Evolutionary conservation across 2,888 invertebrate genomes (phyloP).

Genomic region (Octonoba sinensis): DNA sequence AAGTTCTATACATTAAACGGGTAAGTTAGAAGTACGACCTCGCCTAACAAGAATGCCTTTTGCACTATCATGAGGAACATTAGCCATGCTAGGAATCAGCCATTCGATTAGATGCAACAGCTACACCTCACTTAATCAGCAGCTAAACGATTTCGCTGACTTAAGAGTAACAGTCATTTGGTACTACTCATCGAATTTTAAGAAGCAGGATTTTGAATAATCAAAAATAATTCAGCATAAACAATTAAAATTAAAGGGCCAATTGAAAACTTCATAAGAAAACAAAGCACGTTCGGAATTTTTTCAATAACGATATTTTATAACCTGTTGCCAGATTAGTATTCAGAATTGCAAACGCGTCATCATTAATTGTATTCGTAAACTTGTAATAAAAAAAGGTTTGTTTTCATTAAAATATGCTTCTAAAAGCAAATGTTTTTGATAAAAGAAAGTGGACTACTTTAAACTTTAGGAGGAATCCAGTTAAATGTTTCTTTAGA

Average conservation of each 20-base stretch:
- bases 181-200: conserved; percentile 3
- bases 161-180: background rate
- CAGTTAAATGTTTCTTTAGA: too few relatives aligned
- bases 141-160: background rate
- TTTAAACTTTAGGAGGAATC: too few relatives aligned
- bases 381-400: too few relatives aligned
- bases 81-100: conserved; percentile 57
- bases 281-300: conserved; percentile 60
- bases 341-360: too few relatives aligned
- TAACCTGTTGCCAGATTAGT: conserved; percentile 1
- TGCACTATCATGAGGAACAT: conserved; percentile 39
- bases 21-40: conserved; percentile 10
- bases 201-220: background rate
- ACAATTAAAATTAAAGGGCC: conserved; percentile 12
- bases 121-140: conserved; percentile 53
- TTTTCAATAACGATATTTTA: conserved; percentile 14
- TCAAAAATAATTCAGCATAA: conserved; percentile 10
- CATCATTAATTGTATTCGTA: too few relatives aligned
- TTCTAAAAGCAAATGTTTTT: too few relatives aligned
- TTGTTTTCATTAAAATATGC: too few relatives aligned
- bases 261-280: conserved; percentile 50
- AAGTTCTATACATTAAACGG: too few relatives aligned
- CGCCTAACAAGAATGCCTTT: conserved; percentile 38
- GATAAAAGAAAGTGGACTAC: too few relatives aligned
- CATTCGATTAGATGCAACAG: conserved; percentile 56